Evolutionary conservation across 2,888 invertebrate species (phyloP), one percentile per base, ranked within the genome.

Genomic region (Hypselothyrea guttata): DNA sequence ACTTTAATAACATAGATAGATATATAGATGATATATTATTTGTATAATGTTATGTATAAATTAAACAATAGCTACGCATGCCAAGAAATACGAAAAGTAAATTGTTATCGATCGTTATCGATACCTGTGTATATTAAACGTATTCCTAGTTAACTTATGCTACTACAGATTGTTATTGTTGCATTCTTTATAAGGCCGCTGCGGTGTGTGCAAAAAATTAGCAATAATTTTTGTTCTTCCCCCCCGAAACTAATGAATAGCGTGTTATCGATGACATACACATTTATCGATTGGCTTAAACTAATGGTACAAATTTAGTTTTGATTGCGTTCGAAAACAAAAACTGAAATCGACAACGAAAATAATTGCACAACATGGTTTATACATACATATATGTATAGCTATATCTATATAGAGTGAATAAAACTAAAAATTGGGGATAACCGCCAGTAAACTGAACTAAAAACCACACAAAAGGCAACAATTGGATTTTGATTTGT

Each of bases 341-440:
- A 66, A 5, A 61, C 45, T 47, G 49, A 46, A 59, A 42, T 69
- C 48, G 49, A 56, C 54, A 51, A 67, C 45, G 44, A 65, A 64
- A 64, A 69, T 71, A 76, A 78, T 91, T 92, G 90, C 84, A 81
- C 84, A 84, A 84, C 77, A 67, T 58, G 40, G 61, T n/a, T n/a
- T n/a, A n/a, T n/a, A n/a, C n/a, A n/a, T n/a, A n/a, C n/a, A n/a
- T n/a, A n/a, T n/a, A n/a, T n/a, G n/a, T n/a, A n/a, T n/a, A n/a
- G n/a, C n/a, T n/a, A n/a, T n/a, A n/a, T n/a, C n/a, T n/a, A n/a
- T n/a, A n/a, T n/a, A n/a, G 44, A 46, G 46, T 44, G 45, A 42
- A 58, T 51, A 49, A 55, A 40, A 49, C 31, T 35, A 42, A 42
- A 49, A 54, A 33, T 28, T 11, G 41, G 28, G 31, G 13, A 15